phyloP scores from a whole-genome alignment of 2,797 vertebrate species.

The Etheostoma perlongum region DNA sequence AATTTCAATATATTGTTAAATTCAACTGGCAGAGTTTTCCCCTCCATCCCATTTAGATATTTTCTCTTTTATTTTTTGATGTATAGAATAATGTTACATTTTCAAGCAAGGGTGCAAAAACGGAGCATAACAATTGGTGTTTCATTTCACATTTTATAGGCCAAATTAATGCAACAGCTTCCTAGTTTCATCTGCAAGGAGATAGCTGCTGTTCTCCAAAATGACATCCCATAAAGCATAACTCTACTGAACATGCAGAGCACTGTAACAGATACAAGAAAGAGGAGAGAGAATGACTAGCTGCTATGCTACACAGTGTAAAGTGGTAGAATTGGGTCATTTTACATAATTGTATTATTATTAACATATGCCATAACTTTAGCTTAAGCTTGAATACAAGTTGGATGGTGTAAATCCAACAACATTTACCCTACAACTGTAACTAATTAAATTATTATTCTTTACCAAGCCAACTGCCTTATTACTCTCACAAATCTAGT shows the following conservation, averaged over 20 bases:
- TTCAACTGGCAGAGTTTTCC: neutral
- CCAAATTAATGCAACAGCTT: neutral
- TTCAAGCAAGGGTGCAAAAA: neutral
- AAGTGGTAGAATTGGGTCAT: neutral
- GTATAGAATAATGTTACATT: neutral
- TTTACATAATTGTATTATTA: neutral
- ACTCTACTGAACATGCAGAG: neutral
- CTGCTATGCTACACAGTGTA: neutral
- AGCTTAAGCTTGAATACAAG: neutral
- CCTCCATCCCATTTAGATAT: neutral
- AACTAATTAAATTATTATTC: neutral
- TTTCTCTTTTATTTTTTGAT: neutral
- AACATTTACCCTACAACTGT: neutral
- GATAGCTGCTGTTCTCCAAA: neutral
- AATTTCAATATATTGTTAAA: neutral
- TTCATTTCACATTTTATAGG: neutral
- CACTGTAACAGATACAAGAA: neutral
- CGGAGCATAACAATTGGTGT: neutral
- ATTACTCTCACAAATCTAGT: neutral
- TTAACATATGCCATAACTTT: neutral
- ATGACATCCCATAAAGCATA: neutral
- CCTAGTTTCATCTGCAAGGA: neutral
- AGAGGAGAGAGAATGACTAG: neutral
- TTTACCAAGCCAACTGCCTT: neutral
- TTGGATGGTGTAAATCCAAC: neutral